A percentile compares a stretch with the other conserved stretches of the same genome.
These are phyloP conservation scores for Hypselothyrea guttata DNA, from an alignment of 2,888 invertebrate species.

Conservation along the genomic window DNA sequence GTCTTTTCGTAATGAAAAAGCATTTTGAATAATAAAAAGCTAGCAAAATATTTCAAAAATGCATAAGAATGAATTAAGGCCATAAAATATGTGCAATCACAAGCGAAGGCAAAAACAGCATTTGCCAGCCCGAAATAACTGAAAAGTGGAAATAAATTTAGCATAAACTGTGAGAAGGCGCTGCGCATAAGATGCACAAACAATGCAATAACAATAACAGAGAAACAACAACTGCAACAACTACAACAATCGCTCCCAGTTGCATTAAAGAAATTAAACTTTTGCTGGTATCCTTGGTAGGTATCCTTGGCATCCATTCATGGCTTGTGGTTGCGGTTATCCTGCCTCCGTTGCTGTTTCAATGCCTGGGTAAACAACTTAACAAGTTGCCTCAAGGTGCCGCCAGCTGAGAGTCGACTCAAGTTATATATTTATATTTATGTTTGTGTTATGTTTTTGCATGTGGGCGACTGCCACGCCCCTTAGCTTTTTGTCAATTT, in stretches of 20 bases:
- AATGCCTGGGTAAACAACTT: slow-evolving; percentile 68
- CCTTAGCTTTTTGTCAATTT: slow-evolving; percentile 69
- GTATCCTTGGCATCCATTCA: slow-evolving; percentile 15
- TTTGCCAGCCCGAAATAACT: slow-evolving; percentile 33
- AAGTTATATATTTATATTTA: slow-evolving; percentile 68
- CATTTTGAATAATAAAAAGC: slow-evolving; percentile 41
- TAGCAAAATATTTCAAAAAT: slow-evolving; percentile 33
- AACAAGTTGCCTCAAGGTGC: slow-evolving; percentile 63
- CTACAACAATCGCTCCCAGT: slow-evolving; percentile 19
- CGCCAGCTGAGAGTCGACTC: slow-evolving; percentile 35
- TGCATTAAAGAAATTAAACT: slow-evolving; percentile 73
- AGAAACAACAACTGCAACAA: slow-evolving; percentile 23
- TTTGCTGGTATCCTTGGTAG: slow-evolving; percentile 7
- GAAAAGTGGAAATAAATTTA: slow-evolving; percentile 59
- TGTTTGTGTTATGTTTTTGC: slow-evolving; percentile 37
- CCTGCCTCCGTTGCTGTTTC: neutral
- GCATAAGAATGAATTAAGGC: slow-evolving; percentile 56
- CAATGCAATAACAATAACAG: slow-evolving; percentile 1
- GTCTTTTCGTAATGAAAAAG: slow-evolving; percentile 26
- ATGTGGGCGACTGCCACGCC: slow-evolving; percentile 38
- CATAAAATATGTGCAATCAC: slow-evolving; percentile 68
- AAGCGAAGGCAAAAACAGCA: slow-evolving; percentile 30
- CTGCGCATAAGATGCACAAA: slow-evolving; percentile 18
- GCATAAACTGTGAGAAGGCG: slow-evolving; percentile 33
- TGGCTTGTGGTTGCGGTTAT: slow-evolving; percentile 25